A percentile compares a stretch with the other conserved stretches of the same genome.
These are phyloP conservation scores for Petromus typicus DNA, from an alignment of 2,113 vertebrate genomes.

Conservation along the genomic window DNA sequence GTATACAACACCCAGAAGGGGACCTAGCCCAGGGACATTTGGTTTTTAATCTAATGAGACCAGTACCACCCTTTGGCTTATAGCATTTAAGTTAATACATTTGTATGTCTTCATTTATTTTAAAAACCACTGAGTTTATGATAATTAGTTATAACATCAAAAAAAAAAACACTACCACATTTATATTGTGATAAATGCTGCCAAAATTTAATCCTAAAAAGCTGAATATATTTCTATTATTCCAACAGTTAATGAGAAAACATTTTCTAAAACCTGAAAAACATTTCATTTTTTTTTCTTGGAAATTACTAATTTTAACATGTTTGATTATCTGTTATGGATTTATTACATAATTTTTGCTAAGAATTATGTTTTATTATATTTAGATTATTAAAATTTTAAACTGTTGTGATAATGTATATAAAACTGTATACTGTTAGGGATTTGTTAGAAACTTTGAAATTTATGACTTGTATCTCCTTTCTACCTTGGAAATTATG, in stretches of 20 bases:
- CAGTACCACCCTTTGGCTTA: not conserved
- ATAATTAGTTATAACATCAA: conserved; percentile 28
- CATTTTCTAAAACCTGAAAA: conserved; percentile 44
- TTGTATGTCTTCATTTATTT: not conserved
- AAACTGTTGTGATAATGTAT: not conserved
- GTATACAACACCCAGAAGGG: not conserved
- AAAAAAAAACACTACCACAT: not conserved
- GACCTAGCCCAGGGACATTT: not conserved
- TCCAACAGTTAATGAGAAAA: conserved; percentile 37
- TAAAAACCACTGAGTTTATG: not conserved
- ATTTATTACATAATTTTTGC: conserved; percentile 29
- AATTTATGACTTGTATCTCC: conserved; percentile 26
- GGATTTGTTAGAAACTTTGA: not conserved
- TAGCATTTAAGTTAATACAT: not conserved
- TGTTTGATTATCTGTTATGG: not conserved
- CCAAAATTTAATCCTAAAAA: conserved; percentile 27
- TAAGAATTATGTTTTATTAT: not conserved
- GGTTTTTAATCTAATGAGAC: not conserved
- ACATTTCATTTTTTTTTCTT: conserved; percentile 20
- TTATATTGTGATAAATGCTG: conserved; percentile 41
- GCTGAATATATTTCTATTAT: conserved; percentile 20
- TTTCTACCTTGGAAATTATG: conserved; percentile 17
- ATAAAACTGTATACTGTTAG: conserved; percentile 13
- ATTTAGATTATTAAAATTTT: conserved; percentile 3
- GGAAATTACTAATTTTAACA: not conserved